These are phyloP conservation scores for Drosophila repleta DNA, from an alignment of 1,140 invertebrate species.

Conservation along the genomic window DNA sequence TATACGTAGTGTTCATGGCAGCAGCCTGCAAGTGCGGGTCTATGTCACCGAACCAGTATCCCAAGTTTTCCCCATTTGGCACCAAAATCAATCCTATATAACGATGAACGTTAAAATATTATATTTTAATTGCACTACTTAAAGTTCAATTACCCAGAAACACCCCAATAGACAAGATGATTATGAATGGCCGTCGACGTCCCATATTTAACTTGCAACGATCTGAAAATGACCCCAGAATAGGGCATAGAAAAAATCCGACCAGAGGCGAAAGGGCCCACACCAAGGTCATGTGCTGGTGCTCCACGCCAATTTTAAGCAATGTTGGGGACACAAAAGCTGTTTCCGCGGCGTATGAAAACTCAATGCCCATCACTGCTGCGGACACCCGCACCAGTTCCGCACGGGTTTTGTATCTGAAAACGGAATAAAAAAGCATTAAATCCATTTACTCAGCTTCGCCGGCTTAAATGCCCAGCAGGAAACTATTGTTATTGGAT, in stretches of 20 bases:
- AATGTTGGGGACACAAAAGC: slow-evolving; percentile 98
- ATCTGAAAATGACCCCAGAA: slow-evolving; percentile 96
- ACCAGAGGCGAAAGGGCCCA: slow-evolving; percentile 96
- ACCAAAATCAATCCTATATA: slow-evolving; percentile 91
- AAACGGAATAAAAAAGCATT: slow-evolving; percentile 13
- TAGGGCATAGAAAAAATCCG: slow-evolving; percentile 96
- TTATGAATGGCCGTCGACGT: slow-evolving; percentile 95
- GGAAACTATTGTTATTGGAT: slow-evolving; percentile 17
- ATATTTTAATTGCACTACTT: not conserved
- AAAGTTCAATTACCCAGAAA: slow-evolving; percentile 88
- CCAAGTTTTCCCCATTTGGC: slow-evolving; percentile 94
- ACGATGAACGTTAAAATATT: slow-evolving; percentile 1
- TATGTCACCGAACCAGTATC: slow-evolving; percentile 91
- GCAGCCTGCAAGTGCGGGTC: slow-evolving; percentile 73
- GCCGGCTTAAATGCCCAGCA: slow-evolving; percentile 6
- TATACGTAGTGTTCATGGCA: slow-evolving; percentile 60
- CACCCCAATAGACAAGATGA: slow-evolving; percentile 94
- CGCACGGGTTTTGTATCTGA: slow-evolving; percentile 90
- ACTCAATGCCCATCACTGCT: slow-evolving; percentile 98
- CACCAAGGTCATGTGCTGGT: slow-evolving; percentile 96
- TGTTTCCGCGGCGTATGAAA: slow-evolving; percentile 97
- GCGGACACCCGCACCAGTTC: slow-evolving; percentile 95
- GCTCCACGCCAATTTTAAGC: slow-evolving; percentile 95
- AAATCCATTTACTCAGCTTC: slow-evolving; percentile 16
- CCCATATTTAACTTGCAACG: slow-evolving; percentile 92